phyloP scores from a whole-genome alignment of 2,888 invertebrate species.

The Noctua janthe region DNA sequence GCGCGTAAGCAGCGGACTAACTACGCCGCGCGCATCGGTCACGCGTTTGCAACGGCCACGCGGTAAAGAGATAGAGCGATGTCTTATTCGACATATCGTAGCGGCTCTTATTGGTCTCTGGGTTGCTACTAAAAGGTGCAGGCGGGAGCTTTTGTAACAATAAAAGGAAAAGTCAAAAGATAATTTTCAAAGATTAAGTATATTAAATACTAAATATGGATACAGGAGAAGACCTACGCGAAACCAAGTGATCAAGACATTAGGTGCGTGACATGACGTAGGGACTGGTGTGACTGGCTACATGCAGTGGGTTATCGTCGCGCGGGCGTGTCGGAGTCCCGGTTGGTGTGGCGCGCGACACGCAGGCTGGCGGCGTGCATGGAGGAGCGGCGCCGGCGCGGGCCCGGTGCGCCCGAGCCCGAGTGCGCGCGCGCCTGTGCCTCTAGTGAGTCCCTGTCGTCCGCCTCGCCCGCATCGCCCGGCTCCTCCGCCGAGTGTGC shows the following conservation, averaged over 20 bases:
- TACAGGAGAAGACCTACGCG: background rate
- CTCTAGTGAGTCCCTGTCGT: slow-evolving; percentile 22
- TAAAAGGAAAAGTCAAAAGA: background rate
- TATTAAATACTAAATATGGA: background rate
- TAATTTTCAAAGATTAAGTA: background rate
- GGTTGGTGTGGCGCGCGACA: slow-evolving; percentile 78
- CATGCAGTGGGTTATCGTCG: background rate
- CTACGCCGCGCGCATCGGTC: no score
- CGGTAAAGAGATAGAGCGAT: no score
- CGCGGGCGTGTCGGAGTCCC: slow-evolving; percentile 64
- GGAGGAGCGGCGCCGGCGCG: slow-evolving; percentile 80
- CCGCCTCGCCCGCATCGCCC: slow-evolving; percentile 34
- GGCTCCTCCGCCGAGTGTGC: slow-evolving; percentile 30
- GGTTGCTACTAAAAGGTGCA: no score
- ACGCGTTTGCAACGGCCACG: no score
- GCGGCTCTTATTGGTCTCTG: no score
- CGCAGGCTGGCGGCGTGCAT: slow-evolving; percentile 84
- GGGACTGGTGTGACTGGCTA: background rate
- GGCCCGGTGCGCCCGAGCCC: slow-evolving; percentile 54
- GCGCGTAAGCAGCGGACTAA: no score
- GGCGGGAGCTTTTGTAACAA: no score
- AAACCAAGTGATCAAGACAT: background rate
- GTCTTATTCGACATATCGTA: no score
- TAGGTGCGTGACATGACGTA: background rate
- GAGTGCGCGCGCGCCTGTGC: slow-evolving; percentile 42